phyloP scores from a whole-genome alignment of 2,888 invertebrate genomes.

The Tipula confusa region DNA sequence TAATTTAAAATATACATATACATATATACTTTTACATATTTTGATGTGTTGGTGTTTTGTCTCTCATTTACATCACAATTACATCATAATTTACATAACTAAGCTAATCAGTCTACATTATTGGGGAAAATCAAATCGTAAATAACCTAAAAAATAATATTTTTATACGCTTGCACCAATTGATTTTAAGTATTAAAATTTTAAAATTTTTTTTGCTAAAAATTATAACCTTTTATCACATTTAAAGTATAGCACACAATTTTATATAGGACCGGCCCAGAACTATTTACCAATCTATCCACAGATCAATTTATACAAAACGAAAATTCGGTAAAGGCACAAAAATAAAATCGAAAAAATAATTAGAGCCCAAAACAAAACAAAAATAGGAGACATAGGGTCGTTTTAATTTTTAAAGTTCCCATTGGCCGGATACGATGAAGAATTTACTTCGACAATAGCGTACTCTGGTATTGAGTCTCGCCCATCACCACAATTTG shows the following conservation, averaged over 20 bases:
- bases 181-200: neutral
- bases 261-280: neutral
- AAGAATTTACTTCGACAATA: conserved; percentile 54
- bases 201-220: neutral
- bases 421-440: conserved; percentile 38
- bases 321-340: neutral
- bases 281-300: neutral
- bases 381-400: no score
- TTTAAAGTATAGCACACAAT: neutral
- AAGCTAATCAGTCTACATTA: neutral
- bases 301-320: neutral
- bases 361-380: neutral
- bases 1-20: neutral
- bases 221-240: conserved; percentile 5
- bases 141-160: neutral
- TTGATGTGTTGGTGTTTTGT: neutral
- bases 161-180: neutral
- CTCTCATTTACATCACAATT: neutral
- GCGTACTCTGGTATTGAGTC: conserved; percentile 55
- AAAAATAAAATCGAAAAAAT: no score
- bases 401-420: conserved; percentile 35
- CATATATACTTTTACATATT: neutral
- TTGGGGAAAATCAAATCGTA: neutral
- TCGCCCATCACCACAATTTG: conserved; percentile 49
- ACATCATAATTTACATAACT: neutral